A percentile compares a stretch with the other conserved stretches of the same genome.
Conservation (phyloP, 2,888 invertebrate genomes). For the Athetis lepigone region DNA sequence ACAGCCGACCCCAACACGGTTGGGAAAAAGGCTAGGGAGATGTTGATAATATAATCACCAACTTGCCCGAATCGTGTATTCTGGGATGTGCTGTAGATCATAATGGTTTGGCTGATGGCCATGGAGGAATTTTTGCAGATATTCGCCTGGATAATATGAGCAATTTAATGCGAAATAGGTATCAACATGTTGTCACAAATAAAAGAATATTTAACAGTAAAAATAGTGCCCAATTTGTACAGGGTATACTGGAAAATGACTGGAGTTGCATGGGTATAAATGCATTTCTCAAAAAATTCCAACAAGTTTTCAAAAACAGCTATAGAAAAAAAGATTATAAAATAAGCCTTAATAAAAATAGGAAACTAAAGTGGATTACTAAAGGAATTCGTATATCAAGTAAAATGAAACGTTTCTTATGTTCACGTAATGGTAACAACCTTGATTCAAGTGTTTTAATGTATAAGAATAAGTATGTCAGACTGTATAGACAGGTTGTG, state of each 20-base stretch:
- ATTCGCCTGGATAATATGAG: not conserved
- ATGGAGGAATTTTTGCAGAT: constrained; percentile 1
- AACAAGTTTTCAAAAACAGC: not conserved
- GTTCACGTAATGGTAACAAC: no score
- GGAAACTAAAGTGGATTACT: not conserved
- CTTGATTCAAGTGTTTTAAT: not conserved
- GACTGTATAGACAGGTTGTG: constrained; percentile 41
- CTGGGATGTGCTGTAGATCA: constrained; percentile 6
- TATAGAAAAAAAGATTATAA: not conserved
- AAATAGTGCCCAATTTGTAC: not conserved
- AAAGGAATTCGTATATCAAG: constrained; percentile 4
- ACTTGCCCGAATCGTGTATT: not conserved
- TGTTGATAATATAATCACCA: no score
- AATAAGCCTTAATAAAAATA: not conserved
- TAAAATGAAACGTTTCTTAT: not conserved
- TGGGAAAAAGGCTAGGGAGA: no score
- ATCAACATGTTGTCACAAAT: not conserved
- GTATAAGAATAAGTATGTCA: constrained; percentile 43
- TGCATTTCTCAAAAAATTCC: constrained; percentile 1
- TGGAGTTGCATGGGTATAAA: constrained; percentile 10
- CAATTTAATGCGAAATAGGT: not conserved
- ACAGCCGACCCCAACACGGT: no score
- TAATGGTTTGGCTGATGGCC: constrained; percentile 15
- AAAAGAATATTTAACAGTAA: constrained; percentile 1
- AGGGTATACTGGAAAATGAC: not conserved